Conservation (phyloP, 2,888 invertebrate species). For the Eristalinus sepulchralis region DNA sequence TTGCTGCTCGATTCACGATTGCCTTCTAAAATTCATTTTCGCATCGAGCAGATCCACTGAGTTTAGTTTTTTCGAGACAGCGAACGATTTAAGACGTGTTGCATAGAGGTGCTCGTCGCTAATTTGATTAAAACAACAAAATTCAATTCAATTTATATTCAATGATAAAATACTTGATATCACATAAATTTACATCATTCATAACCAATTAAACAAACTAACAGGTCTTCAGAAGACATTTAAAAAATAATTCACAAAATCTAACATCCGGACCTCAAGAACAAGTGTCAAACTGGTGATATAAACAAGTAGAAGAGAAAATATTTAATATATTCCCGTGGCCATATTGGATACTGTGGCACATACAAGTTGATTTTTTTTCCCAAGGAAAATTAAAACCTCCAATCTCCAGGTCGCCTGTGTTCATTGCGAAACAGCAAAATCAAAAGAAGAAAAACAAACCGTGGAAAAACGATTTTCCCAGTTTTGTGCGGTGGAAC, state of each 20-base stretch:
- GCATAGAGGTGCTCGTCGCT: conserved; percentile 18
- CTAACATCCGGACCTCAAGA: conserved; percentile 34
- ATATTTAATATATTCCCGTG: conserved; percentile 16
- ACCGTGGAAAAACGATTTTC: conserved; percentile 5
- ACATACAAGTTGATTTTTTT: conserved; percentile 26
- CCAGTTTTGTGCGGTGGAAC: conserved; percentile 12
- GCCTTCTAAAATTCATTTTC: conserved; percentile 41
- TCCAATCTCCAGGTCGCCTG: background rate
- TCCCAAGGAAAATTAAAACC: conserved; percentile 1
- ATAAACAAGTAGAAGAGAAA: conserved; percentile 7
- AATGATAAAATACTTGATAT: background rate
- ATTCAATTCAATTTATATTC: conserved; percentile 40
- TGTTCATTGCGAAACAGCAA: conserved; percentile 19
- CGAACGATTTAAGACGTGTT: conserved; percentile 74
- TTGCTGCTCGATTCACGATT: conserved; percentile 10
- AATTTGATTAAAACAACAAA: conserved; percentile 3
- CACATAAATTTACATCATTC: background rate
- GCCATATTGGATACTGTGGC: conserved; percentile 59
- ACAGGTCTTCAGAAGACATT: conserved; percentile 8
- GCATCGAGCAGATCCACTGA: conserved; percentile 17
- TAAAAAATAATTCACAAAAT: background rate
- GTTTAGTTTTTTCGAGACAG: conserved; percentile 74
- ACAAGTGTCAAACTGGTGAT: conserved; percentile 45
- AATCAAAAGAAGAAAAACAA: background rate
- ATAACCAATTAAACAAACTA: background rate